Conservation (phyloP, 1,140 invertebrate species). For the Conus ventricosus region DNA sequence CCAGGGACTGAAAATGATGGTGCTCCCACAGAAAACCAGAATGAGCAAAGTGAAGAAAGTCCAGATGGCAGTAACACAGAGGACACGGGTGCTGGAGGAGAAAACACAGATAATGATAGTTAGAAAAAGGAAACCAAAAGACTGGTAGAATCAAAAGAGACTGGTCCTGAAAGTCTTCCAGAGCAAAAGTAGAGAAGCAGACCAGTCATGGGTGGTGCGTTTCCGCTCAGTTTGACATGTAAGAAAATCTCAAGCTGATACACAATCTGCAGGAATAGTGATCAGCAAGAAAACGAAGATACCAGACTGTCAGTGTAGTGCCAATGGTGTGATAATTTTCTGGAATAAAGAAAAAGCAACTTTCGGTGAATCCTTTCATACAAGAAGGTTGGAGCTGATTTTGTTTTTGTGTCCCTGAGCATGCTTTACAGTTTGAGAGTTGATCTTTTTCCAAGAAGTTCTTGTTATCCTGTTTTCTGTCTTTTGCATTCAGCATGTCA, state of each 20-base stretch:
- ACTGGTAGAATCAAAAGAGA: background rate
- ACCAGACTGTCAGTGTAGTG: background rate
- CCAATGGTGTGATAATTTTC: background rate
- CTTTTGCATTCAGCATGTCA: background rate
- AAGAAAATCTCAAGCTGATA: background rate
- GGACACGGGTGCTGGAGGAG: background rate
- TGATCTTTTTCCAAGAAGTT: too few relatives aligned
- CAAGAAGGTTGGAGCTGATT: slow-evolving; percentile 6
- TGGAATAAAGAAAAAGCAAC: background rate
- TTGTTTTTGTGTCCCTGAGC: background rate
- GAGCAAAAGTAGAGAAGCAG: too few relatives aligned
- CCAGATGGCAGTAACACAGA: background rate
- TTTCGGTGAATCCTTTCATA: background rate
- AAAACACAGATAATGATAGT: background rate
- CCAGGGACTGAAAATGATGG: too few relatives aligned
- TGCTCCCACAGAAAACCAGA: too few relatives aligned
- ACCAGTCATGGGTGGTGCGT: background rate
- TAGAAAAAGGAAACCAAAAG: too few relatives aligned
- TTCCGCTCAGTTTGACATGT: background rate
- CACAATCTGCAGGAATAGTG: background rate
- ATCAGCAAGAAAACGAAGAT: background rate
- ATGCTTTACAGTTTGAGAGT: background rate
- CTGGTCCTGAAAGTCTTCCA: background rate
- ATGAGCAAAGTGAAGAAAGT: background rate
- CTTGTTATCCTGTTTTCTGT: background rate